phyloP scores from a whole-genome alignment of 2,113 vertebrate species.

The Pedetes capensis region DNA sequence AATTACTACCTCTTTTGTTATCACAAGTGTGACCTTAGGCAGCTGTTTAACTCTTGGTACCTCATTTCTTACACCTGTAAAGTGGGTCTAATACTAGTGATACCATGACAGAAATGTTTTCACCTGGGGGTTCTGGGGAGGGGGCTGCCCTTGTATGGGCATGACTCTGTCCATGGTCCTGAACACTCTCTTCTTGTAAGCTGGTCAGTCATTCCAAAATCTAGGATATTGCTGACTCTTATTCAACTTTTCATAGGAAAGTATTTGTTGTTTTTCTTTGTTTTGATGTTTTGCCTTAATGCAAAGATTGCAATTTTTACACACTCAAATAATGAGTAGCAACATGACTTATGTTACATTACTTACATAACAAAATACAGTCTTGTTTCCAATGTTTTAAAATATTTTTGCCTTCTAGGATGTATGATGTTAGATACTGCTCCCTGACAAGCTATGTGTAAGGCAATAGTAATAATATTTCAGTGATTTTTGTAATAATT shows the following conservation, averaged over 20 bases:
- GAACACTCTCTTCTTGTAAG: background rate
- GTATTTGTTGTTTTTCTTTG: background rate
- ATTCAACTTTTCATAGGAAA: background rate
- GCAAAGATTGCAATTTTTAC: background rate
- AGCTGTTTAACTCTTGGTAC: background rate
- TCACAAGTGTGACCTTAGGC: background rate
- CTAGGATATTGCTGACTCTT: background rate
- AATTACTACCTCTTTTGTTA: background rate
- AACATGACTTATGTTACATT: background rate
- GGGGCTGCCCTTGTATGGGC: too few species aligned
- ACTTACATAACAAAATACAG: background rate
- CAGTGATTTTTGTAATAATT: slow-evolving; percentile 14
- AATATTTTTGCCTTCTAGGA: background rate
- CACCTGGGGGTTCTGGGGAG: too few species aligned
- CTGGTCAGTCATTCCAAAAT: background rate
- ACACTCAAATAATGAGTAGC: background rate
- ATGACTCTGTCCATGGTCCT: background rate
- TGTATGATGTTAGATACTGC: background rate
- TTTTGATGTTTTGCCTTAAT: slow-evolving; percentile 1
- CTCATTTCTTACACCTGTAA: background rate
- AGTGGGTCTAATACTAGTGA: background rate
- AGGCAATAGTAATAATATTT: background rate
- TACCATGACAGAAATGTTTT: background rate
- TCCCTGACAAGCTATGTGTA: background rate
- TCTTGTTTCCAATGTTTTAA: slow-evolving; percentile 33